Base-by-base conservation (phyloP, 2,888 invertebrate genomes). In the Thera obeliscata region DNA sequence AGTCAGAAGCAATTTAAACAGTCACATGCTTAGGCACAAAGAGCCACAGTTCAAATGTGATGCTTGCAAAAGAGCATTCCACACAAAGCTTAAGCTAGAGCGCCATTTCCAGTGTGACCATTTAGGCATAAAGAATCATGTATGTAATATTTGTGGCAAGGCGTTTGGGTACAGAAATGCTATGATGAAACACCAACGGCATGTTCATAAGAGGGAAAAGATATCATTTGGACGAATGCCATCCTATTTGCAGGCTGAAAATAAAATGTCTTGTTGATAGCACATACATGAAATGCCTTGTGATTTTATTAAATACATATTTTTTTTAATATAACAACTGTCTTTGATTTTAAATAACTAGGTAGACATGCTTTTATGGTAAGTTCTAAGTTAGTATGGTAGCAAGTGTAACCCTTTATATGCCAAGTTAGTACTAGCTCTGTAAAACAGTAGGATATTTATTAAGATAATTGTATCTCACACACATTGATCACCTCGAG, bases 111-210 rank as follows among this genome's bases (percentile, higher is more conserved):
- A 88, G 72, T 86, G 84, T 2, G 85, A 86, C 67, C 88, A 88
- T 73, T 80, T 88, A 56, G 88, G 88, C 0, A 87, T 87, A 9
- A 85, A 85, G 61, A 86, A 87, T 56, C 87, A 88, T 83, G 83
- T 87, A 0, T 88, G 88, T 57, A 84, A 86, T 68, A 71, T 86
- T 9, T 88, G 88, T 72, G 87, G 88, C 0, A 87, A 88, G 69
- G 86, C 87, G n/a, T 88, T 87, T 79, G 88, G 88, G 2, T 88
- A 86, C 61, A 81, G 88, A 55, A 87, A 87, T 76, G 86, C 85
- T 48, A 87, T 88, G 87, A 88, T 86, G 87, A 87, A 86, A 66
- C 88, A 88, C 71, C 87, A 87, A 69, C 74, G 83, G 3, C 82
- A 82, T 82, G 87, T 88, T 0, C 88, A 88, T 75, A 88, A 88